Base-by-base conservation (phyloP, 1,140 invertebrate species). In the Macrobrachium nipponense region DNA sequence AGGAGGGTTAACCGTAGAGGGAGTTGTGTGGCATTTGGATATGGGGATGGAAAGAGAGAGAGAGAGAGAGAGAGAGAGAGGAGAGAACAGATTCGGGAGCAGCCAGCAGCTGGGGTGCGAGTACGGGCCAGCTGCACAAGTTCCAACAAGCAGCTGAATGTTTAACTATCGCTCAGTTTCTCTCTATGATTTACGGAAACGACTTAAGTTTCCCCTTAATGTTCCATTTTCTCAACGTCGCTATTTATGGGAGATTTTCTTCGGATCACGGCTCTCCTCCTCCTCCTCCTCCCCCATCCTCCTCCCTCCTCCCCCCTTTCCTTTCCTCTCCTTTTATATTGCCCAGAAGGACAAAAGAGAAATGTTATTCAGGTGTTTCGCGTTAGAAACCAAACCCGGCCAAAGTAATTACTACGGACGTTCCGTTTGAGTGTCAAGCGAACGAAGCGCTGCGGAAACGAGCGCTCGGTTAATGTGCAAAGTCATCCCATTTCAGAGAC, bases 391-490 rank as follows among this genome's bases (percentile, higher is more conserved):
- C 51, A 51, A 51, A 51, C 51, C 51, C 51, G 51, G 51, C 51
- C 51, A 51, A 6, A 51, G 51, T 51, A 51, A 51, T 51, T 51
- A 51, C 51, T 5, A 7, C 51, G 51, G 3, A 7, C 51, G 51
- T 51, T 51, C 51, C 51, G 51, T 51, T 51, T 51, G 51, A 51
- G 51, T 51, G 68, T 70, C 68, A 43, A 5, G 68, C 36, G 68
- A 70, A 70, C 68, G 68, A 70, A 70, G 27, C 12, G 36, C 36
- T 23, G 17, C 68, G 68, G 12, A 15, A 23, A 27, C 6, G 14
- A 70, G 6, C 77, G 77, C 43, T 80, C 78, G n/a, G 78, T 62
- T 64, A 66, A 80, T 66, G 61, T 62, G 62, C 78, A 80, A 80
- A 66, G 78, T 80, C 78, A 62, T 20, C 77, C 77, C 61, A 18